A percentile compares a stretch with the other conserved stretches of the same genome.
phyloP scores from a whole-genome alignment of 2,113 vertebrate species.

The Macquaria ambigua region DNA sequence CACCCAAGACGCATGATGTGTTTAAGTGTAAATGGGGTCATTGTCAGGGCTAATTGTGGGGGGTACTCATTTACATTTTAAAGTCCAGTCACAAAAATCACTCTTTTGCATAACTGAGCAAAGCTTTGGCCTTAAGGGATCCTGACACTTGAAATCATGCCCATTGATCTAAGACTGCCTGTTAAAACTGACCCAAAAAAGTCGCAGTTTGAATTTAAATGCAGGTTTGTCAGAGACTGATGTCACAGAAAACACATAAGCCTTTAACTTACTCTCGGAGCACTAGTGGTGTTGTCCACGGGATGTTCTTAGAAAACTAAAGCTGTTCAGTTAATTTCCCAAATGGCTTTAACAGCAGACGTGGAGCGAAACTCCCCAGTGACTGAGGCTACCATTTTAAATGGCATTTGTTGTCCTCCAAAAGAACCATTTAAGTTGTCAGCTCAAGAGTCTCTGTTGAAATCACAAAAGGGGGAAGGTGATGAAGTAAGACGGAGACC shows the following conservation, averaged over 20 bases:
- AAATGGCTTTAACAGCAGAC: constrained; percentile 52
- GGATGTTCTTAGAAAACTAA: constrained; percentile 35
- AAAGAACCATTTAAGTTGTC: constrained; percentile 64
- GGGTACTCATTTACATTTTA: constrained; percentile 24
- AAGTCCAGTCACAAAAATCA: constrained; percentile 15
- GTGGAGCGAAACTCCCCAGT: constrained; percentile 30
- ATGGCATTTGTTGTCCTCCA: constrained; percentile 60
- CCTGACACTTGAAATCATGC: constrained; percentile 4
- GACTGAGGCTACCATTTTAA: constrained; percentile 53
- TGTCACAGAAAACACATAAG: constrained; percentile 19
- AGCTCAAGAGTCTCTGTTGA: constrained; percentile 41
- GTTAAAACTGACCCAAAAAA: constrained; percentile 15
- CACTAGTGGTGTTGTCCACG: constrained; percentile 11
- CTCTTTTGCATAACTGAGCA: constrained; percentile 36
- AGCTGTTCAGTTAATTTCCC: constrained; percentile 69
- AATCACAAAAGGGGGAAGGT: constrained; percentile 43
- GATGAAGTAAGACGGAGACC: constrained; percentile 40
- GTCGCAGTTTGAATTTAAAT: constrained; percentile 33
- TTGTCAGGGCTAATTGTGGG: constrained; percentile 17
- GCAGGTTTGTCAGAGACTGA: constrained; percentile 14
- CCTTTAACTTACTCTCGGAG: constrained; percentile 21
- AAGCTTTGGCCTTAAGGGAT: constrained; percentile 15
- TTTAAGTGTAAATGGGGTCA: neutral
- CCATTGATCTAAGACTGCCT: neutral
- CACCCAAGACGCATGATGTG: neutral